Percentiles rank a stretch among this genome's conserved stretches.
Conservation (phyloP, 2,888 invertebrate genomes). For the Lamellibrachia columna region DNA sequence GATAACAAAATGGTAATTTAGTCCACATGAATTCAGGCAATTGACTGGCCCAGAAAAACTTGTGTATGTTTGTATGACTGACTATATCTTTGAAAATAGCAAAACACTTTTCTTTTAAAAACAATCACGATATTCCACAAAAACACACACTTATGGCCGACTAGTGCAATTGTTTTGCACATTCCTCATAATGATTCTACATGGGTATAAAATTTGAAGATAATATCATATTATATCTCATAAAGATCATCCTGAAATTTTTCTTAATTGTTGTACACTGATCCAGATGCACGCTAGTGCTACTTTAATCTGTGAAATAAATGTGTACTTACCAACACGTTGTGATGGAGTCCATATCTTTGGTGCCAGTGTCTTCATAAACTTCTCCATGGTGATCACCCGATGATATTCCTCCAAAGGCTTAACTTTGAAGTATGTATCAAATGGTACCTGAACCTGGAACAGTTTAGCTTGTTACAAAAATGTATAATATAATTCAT, state of each 20-base stretch:
- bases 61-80: neutral
- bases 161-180: no score
- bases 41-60: neutral
- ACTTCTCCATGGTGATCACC: constrained; percentile 89
- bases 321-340: constrained; percentile 44
- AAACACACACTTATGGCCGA: no score
- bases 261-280: neutral
- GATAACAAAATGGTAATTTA: neutral
- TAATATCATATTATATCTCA: neutral
- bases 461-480: neutral
- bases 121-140: neutral
- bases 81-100: neutral
- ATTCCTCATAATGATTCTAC: neutral
- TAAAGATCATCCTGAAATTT: neutral
- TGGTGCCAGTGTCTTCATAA: constrained; percentile 83
- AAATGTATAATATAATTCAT: neutral
- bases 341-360: constrained; percentile 81
- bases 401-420: constrained; percentile 80
- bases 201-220: neutral
- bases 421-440: constrained; percentile 84
- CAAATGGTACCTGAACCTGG: constrained; percentile 83
- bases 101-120: neutral
- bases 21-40: neutral
- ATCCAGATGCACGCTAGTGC: neutral
- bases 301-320: neutral